Evolutionary conservation across 1,140 invertebrate genomes (phyloP), one percentile per base, ranked within the genome.

Genomic region (Goniozus legneri): DNA sequence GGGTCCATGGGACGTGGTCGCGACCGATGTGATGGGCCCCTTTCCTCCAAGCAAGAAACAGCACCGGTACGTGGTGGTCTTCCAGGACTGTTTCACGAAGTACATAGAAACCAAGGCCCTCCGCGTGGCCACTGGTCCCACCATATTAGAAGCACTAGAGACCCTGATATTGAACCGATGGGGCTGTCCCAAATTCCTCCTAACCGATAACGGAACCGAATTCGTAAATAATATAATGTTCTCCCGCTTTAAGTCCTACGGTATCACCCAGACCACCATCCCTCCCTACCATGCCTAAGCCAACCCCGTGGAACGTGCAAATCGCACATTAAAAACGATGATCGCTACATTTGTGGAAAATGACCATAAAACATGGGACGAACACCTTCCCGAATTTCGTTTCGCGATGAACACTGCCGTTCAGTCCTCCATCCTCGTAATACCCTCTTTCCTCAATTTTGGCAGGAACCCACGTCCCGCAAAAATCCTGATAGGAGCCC

Each of bases 71-170:
- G 39, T 73, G 2, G 31, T 72, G 3, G 60, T 71, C 1, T 18
- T 65, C 2, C 52, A 59, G 8, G 68, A 75, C 53, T 50, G 56
- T 16, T 66, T 70, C 41, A 65, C 56, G 6, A 65, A 65, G 38
- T 73, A 46, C 46, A 45, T 56, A 15, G 54, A 56, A 22, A 22
- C 32, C 10, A 7, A 34, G 0, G 41, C 50, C 1, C 10, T 52
- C 2, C 33, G 47, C 1, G 16, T 30, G 32, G 54, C 50, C 3
- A 36, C 10, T n/a, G 50, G 45, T 0, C n/a, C 3, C 3, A 16
- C 10, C 3, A 31, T 44, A 0, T 8, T 10, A 18, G 32, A 38
- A 3, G 37, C n/a, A 6, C 14, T 52, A 6, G 27, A 42, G 32
- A 30, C 27, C 2, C 21, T 31, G 12, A 10, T 41, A 16, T 12